A percentile compares a stretch with the other conserved stretches of the same genome.
These are phyloP conservation scores for Pelusios castaneus DNA, from an alignment of 2,113 vertebrate species.

Conservation along the genomic window DNA sequence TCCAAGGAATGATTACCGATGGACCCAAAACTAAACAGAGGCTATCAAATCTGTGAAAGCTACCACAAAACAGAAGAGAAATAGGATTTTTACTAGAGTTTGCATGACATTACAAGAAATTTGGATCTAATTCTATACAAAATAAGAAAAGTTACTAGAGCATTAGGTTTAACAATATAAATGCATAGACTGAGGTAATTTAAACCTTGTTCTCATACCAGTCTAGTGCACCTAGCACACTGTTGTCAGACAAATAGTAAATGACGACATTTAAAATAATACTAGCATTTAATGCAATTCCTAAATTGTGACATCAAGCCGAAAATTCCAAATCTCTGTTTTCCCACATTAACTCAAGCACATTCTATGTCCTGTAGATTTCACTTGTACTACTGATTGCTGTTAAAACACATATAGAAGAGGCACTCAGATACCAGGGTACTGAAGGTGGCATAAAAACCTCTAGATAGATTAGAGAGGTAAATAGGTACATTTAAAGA, in stretches of 20 bases:
- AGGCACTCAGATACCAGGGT: not conserved
- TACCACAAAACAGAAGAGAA: not conserved
- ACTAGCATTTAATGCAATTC: not conserved
- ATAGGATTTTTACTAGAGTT: not conserved
- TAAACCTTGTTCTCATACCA: not conserved
- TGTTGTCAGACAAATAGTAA: not conserved
- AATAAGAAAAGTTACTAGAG: not conserved
- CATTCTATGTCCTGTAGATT: not conserved
- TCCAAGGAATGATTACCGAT: conserved; percentile 17
- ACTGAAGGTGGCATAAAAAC: not conserved
- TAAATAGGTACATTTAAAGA: not conserved
- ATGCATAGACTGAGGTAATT: fast-evolving
- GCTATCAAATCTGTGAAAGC: not conserved
- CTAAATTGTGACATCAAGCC: not conserved
- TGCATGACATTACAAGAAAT: not conserved
- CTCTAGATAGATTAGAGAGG: not conserved
- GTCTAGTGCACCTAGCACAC: not conserved
- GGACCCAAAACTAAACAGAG: not conserved
- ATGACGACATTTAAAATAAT: not conserved
- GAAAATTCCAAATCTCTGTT: not conserved
- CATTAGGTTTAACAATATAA: not conserved
- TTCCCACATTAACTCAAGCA: not conserved
- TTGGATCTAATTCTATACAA: not conserved
- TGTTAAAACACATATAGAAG: not conserved
- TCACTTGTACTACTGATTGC: not conserved